phyloP scores from a whole-genome alignment of 2,888 invertebrate genomes.

The Teleogryllus oceanicus region DNA sequence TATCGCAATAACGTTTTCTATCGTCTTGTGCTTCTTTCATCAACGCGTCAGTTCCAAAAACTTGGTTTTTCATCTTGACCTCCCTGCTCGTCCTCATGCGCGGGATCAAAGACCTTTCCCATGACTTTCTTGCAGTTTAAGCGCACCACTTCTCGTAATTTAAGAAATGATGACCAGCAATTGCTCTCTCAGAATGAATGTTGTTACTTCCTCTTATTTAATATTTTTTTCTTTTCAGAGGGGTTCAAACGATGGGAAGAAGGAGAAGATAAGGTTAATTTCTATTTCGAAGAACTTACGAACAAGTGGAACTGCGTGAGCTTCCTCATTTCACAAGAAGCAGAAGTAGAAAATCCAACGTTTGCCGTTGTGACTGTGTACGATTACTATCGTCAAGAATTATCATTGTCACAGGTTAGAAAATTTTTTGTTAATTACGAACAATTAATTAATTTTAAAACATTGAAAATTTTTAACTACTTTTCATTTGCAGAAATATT shows the following conservation, averaged over 20 bases:
- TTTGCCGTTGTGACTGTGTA: conserved; percentile 57
- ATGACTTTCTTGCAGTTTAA: neutral
- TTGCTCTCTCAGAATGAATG: neutral
- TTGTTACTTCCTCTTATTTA: neutral
- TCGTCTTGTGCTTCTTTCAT: too few species aligned
- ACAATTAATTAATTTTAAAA: neutral
- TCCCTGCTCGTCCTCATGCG: too few species aligned
- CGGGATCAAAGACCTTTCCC: neutral
- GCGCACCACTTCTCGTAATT: neutral
- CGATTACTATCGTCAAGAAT: conserved; percentile 63
- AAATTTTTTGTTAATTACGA: neutral
- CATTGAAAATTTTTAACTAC: neutral
- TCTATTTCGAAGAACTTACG: conserved; percentile 54
- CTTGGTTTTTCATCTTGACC: too few species aligned
- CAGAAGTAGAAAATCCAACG: conserved; percentile 49
- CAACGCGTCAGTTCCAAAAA: too few species aligned
- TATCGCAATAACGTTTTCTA: too few species aligned
- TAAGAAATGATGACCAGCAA: too few species aligned
- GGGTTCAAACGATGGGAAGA: conserved; percentile 55
- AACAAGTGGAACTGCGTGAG: conserved; percentile 50
- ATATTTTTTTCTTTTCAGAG: conserved; percentile 43
- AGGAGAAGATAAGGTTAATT: conserved; percentile 49
- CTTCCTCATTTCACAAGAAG: conserved; percentile 51
- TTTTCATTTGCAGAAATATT: conserved; percentile 27
- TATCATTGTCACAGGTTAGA: conserved; percentile 54